Base-by-base conservation (phyloP, 2,113 vertebrate genomes). In the Psittacus erithacus region DNA sequence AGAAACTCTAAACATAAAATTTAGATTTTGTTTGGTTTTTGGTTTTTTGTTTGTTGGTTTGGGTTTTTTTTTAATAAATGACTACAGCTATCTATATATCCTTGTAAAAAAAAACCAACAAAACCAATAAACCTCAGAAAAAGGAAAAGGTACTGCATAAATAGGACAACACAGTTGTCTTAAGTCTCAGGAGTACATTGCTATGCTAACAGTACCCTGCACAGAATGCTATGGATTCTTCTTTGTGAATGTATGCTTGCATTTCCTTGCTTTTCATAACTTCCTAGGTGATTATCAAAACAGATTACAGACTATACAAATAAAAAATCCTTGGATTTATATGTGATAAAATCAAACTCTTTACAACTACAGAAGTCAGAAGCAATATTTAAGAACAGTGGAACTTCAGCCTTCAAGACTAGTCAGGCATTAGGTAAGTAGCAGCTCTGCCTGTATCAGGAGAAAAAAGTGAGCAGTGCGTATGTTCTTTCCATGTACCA, bases 371-470 rank as follows among this genome's bases (percentile, higher is more conserved):
- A 39, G 50, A 70, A 67, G 2, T 31, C 46, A 67, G 29, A 62
- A 86, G 14, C 22, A 19, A 15, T 43, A 33, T 52, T 79, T 55
- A 67, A 65, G 27, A 55, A 43, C 4, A 43, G 15, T n/a, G 19
- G 14, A 79, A 1, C 4, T 46, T 9, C 53, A 75, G 6, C 7
- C 23, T 55, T 50, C 27, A 49, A 33, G 59, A 49, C 17, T 44
- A 67, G 14, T 60, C 33, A 79, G 47, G 7, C 23, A 60, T 13
- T 60, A 33, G 4, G 9, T 29, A 62, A 69, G 19, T 5, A 75
- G 33, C 13, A 75, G 19, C 62, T 86, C 9, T 23, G 12, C 17
- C 2, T 3, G 0, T 31, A 49, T 53, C 10, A 69, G 0, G 0
- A 90, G 43, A n/a, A 71, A 78, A 71, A 41, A 15, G 8, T 6